Percentiles rank a stretch among this genome's conserved stretches.
These are phyloP conservation scores for Galemys pyrenaicus DNA, from an alignment of 2,113 vertebrate genomes.

Conservation along the genomic window DNA sequence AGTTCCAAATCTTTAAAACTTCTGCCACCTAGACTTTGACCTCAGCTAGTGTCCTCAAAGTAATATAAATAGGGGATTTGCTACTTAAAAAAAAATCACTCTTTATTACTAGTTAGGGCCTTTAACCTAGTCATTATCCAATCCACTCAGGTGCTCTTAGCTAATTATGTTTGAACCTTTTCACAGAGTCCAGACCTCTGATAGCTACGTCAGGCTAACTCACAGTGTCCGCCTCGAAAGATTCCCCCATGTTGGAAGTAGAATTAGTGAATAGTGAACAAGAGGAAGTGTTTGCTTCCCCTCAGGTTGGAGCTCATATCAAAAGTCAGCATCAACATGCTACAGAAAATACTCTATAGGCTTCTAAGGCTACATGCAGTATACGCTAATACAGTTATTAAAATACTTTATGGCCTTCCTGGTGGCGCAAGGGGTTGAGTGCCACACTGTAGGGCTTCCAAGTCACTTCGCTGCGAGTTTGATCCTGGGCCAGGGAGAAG, in stretches of 20 bases:
- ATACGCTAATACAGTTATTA: neutral
- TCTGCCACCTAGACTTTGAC: neutral
- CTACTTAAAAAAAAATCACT: neutral
- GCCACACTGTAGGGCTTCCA: too few species aligned
- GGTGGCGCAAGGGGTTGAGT: too few species aligned
- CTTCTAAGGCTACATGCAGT: neutral
- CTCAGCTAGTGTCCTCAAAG: neutral
- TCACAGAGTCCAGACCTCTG: neutral
- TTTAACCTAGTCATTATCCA: neutral
- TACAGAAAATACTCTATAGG: fast-evolving
- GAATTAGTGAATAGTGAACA: neutral
- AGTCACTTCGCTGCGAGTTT: too few species aligned
- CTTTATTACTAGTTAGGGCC: neutral
- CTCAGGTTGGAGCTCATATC: neutral
- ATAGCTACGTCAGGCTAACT: neutral
- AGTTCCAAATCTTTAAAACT: conserved; percentile 25
- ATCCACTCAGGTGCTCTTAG: fast-evolving
- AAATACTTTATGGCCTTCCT: too few species aligned
- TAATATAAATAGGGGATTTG: neutral
- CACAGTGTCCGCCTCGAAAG: neutral
- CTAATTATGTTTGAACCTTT: neutral
- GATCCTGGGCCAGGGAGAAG: too few species aligned
- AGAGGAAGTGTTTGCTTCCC: fast-evolving
- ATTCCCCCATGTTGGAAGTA: neutral
- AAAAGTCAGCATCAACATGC: neutral